Base-by-base conservation (phyloP, 2,113 vertebrate species). In the Phyllostomus hastatus region DNA sequence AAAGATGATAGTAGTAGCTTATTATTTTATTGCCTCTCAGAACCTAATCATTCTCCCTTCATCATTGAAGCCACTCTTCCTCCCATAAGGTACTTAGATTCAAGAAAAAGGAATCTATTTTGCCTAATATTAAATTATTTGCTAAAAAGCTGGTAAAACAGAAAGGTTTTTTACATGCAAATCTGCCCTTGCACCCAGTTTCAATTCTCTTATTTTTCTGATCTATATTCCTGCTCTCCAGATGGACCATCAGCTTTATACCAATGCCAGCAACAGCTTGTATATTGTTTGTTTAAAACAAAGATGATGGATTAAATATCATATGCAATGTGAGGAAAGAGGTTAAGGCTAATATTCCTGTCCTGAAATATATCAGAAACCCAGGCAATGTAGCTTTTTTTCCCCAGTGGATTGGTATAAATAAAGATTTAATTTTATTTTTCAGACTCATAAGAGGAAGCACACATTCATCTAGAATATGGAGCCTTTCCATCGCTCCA, bases 271-370 rank as follows among this genome's bases (percentile, higher is more conserved):
- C 98, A 99, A 99, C 99, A 99, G 99, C 99, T 99, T 99, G 99
- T 31, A 97, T 97, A 98, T 98, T 99, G 99, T 99, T 99, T 98
- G 99, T 98, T 99, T 99, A 99, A 99, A 99, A 99, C 99, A 99
- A 99, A 99, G 98, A 99, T 99, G 99, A 99, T 96, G 98, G 99
- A 99, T 99, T 99, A 99, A 99, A 99, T 99, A 99, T 99, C 99
- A 99, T 98, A 99, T 98, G 98, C 97, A 78, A 98, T 70, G 96
- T 88, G 97, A 97, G 97, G 98, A 98, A 97, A 97, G 91, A 97
- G 98, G 97, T 98, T 97, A 96, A 98, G 97, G 97, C 91, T 94
- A 98, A 97, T 78, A 67, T 92, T 94, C 84, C 67, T 80, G 41
- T 96, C 96, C 87, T 52, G 16, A 95, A 96, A 94, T 41, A 67